Evolutionary conservation across 2,888 invertebrate species (phyloP).

Genomic region (Portevinia maculata): DNA sequence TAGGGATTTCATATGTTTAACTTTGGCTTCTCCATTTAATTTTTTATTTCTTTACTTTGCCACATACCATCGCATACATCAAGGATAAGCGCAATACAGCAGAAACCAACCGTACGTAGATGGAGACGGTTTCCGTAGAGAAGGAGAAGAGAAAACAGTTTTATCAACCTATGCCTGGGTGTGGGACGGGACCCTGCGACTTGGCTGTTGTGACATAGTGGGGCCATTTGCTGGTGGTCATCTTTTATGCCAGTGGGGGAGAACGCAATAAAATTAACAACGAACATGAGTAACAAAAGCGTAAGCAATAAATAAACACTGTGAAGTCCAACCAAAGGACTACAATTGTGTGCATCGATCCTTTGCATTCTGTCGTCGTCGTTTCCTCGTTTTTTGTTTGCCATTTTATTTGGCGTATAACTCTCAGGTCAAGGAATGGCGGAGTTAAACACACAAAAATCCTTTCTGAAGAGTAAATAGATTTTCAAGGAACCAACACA

Average conservation of each 20-base stretch:
- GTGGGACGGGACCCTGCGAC: constrained; percentile 53
- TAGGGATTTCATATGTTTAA: constrained; percentile 72
- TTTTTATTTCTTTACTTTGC: constrained; percentile 68
- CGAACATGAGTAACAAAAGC: constrained; percentile 73
- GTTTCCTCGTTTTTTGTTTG: constrained; percentile 8
- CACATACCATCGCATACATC: constrained; percentile 82
- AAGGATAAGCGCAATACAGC: constrained; percentile 83
- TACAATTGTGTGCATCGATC: constrained; percentile 49
- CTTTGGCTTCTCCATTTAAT: constrained; percentile 74
- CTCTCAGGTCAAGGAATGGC: constrained; percentile 67
- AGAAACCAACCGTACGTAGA: constrained; percentile 81
- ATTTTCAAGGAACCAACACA: constrained; percentile 45
- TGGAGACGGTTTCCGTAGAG: constrained; percentile 10
- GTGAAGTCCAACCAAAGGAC: constrained; percentile 44
- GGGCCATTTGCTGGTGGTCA: constrained; percentile 50
- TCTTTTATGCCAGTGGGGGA: constrained; percentile 70
- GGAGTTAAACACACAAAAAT: constrained; percentile 66
- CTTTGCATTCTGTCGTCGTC: constrained; percentile 27
- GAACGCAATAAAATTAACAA: constrained; percentile 75
- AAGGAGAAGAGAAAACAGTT: constrained; percentile 39
- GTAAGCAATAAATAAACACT: constrained; percentile 70
- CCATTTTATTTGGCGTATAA: constrained; percentile 27
- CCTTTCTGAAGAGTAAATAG: constrained; percentile 65
- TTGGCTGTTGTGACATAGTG: constrained; percentile 19
- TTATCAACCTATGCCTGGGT: constrained; percentile 54